A percentile compares a stretch with the other conserved stretches of the same genome.
These are phyloP conservation scores for Atopsyche davidsoni DNA, from an alignment of 1,140 invertebrate genomes.

Conservation along the genomic window DNA sequence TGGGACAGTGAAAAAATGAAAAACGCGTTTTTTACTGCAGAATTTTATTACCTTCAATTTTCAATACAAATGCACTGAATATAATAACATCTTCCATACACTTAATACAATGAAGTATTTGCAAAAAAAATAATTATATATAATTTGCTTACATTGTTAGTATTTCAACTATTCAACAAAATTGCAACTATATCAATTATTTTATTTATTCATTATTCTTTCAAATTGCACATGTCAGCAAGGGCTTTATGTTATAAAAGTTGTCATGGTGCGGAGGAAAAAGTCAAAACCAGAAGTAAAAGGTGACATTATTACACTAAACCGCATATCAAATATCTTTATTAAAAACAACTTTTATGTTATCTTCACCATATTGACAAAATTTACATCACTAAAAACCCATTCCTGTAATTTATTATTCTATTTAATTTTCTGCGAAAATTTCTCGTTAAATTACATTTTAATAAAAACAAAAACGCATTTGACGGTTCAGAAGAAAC, in stretches of 20 bases:
- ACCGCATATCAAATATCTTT: conserved; percentile 6
- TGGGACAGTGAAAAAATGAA: too few relatives aligned
- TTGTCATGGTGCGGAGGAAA: conserved; percentile 13
- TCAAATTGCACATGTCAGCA: conserved; percentile 29
- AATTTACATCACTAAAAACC: conserved; percentile 16
- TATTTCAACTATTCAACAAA: conserved; percentile 31
- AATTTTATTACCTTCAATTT: conserved; percentile 29
- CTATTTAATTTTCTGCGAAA: too few relatives aligned
- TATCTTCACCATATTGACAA: conserved; percentile 12
- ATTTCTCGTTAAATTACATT: too few relatives aligned
- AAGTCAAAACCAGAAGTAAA: conserved; percentile 4
- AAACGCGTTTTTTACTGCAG: conserved; percentile 15
- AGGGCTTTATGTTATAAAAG: conserved; percentile 10
- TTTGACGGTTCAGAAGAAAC: too few relatives aligned
- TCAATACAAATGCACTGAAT: conserved; percentile 30
- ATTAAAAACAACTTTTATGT: conserved; percentile 1
- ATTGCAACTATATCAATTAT: conserved; percentile 27
- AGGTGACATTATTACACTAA: conserved; percentile 9
- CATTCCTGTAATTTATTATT: background rate
- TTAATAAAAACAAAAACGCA: too few relatives aligned
- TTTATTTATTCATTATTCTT: conserved; percentile 19
- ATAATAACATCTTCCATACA: conserved; percentile 30
- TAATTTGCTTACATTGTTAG: conserved; percentile 27
- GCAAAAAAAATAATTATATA: conserved; percentile 27
- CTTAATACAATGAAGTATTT: conserved; percentile 29